Evolutionary conservation across 2,113 vertebrate genomes (phyloP), one percentile per base, ranked within the genome.

Genomic region (Neolamprologus hecqui): DNA sequence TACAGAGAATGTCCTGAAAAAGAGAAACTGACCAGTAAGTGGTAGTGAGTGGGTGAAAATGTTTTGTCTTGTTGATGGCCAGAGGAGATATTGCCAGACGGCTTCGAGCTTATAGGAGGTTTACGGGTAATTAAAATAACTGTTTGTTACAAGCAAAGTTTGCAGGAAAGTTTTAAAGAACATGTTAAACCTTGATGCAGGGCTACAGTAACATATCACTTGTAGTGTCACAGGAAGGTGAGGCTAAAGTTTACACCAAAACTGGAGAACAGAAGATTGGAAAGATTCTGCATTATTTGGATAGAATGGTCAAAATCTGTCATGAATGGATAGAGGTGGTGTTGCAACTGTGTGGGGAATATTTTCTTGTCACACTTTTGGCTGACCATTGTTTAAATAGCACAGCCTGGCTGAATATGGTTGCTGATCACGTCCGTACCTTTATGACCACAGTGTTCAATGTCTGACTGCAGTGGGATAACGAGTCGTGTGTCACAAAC

Each of bases 61-160:
- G 33, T 7, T 0, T 37, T 37, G 60, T 37, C 17, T n/a, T 37
- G 60, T 65, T 35, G 4, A 35, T n/a, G 60, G 60, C 0, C 60
- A 37, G 6, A n/a, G 60, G 6, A n/a, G 60, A 0, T 12, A 37
- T 65, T 35, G 60, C 17, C 33, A n/a, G 10, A 65, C 2, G 2
- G 17, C 60, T 65, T 65, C 1, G 4, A 37, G 33, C 17, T 0
- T 12, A 65, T 37, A 65, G 60, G 17, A 65, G 23, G 23, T 26
- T 26, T 37, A 35, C n/a, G 17, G 2, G 60, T n/a, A 65, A 65
- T 33, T 65, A 35, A 65, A 65, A 65, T n/a, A 35, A 35, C 17
- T 0, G 0, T n/a, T 65, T 65, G 17, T 7, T 65, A 65, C 1
- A 35, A 1, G 17, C 31, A 31, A 58, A 58, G 3, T 0, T 31